Evolutionary conservation across 1,140 invertebrate species (phyloP).

Genomic region (Bombus sibiricus): DNA sequence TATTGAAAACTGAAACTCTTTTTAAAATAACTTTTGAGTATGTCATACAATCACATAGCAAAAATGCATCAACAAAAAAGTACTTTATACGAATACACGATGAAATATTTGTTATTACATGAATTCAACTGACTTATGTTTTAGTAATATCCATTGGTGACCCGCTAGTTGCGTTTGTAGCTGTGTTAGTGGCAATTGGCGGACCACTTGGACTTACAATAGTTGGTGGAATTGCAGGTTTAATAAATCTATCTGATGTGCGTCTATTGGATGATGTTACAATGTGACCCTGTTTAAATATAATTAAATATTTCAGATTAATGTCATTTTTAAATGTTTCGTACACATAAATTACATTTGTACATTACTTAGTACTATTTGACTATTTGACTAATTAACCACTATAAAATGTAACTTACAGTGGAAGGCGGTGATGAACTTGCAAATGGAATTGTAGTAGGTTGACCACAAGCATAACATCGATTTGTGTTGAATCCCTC

Average conservation of each 20-base stretch:
- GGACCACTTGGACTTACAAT: conserved; percentile 78
- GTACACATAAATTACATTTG: too few relatives aligned
- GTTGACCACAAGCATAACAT: conserved; percentile 89
- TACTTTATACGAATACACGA: conserved; percentile 69
- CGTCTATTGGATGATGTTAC: conserved; percentile 84
- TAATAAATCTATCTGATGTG: conserved; percentile 90
- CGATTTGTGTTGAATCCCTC: conserved; percentile 87
- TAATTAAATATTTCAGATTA: conserved; percentile 50
- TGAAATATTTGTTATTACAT: conserved; percentile 62
- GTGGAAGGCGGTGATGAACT: conserved; percentile 82
- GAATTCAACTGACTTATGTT: conserved; percentile 74
- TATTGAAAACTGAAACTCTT: conserved; percentile 4
- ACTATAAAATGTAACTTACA: conserved; percentile 66
- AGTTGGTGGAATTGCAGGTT: conserved; percentile 87
- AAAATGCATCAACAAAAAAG: conserved; percentile 61
- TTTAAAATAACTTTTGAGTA: conserved; percentile 32
- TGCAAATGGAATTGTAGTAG: conserved; percentile 83
- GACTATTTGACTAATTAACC: not conserved
- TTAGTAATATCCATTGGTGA: conserved; percentile 82
- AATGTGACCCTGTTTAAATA: conserved; percentile 72
- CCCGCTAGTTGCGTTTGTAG: conserved; percentile 68
- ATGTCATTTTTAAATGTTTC: conserved; percentile 30
- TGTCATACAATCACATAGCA: conserved; percentile 55
- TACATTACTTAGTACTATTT: too few relatives aligned
- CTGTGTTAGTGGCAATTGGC: conserved; percentile 64